These are phyloP conservation scores for Nannobrachium achirus DNA, from an alignment of 2,113 vertebrate genomes.

Conservation along the genomic window DNA sequence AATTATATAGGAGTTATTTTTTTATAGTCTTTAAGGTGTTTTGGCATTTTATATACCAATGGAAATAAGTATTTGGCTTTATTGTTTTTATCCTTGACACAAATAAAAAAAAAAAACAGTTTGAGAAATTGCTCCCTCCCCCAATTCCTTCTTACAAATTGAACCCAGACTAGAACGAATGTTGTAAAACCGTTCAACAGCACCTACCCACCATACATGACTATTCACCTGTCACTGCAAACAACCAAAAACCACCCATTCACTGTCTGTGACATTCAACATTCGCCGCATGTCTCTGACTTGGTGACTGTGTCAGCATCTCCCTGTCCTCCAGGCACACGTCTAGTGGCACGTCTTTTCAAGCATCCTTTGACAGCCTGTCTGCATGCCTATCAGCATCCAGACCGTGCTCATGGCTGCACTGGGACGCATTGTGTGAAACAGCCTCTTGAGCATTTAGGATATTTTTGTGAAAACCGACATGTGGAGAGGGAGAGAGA, in stretches of 20 bases:
- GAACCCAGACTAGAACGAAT: no score
- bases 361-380: slow-evolving; percentile 43
- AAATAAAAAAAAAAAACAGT: no score
- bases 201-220: slow-evolving; percentile 8
- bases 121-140: no score
- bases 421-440: slow-evolving; percentile 27
- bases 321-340: slow-evolving; percentile 9
- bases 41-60: no score
- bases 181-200: not conserved
- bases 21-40: no score
- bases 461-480: slow-evolving; percentile 39
- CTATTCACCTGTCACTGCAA: slow-evolving; percentile 22
- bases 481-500: not conserved
- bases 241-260: slow-evolving; percentile 28
- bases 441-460: slow-evolving; percentile 18
- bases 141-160: no score
- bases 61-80: no score
- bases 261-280: not conserved
- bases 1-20: no score
- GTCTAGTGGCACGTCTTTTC: slow-evolving; percentile 27
- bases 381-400: slow-evolving; percentile 15
- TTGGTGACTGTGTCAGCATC: slow-evolving; percentile 7
- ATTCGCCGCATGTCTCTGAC: not conserved
- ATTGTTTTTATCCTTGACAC: no score
- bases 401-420: slow-evolving; percentile 27